Percentiles rank a stretch among this genome's conserved stretches.
Conservation (phyloP, 2,888 invertebrate species). For the Biston stratarius region DNA sequence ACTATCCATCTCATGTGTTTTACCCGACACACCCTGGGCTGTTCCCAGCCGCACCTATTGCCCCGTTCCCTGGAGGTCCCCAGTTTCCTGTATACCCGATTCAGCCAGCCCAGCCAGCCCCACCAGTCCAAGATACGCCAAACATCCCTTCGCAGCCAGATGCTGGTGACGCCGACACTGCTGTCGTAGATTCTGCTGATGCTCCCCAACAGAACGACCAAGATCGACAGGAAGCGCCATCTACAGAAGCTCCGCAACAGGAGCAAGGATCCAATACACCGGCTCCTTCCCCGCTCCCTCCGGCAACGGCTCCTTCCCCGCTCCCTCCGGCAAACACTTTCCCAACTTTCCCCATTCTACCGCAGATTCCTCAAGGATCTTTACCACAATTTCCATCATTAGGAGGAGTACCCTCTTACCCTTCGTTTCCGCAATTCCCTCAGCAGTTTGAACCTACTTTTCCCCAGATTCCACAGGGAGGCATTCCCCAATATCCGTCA, state of each 20-base stretch:
- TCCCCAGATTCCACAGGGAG: constrained; percentile 33
- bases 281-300: constrained; percentile 21
- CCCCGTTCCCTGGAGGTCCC: constrained; percentile 44
- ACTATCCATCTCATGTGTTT: constrained; percentile 60
- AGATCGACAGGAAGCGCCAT: constrained; percentile 49
- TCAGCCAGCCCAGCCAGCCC: constrained; percentile 13
- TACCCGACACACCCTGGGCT: constrained; percentile 57
- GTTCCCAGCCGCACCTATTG: constrained; percentile 49
- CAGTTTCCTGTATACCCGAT: neutral
- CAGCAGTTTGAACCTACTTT: constrained; percentile 41
- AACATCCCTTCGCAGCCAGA: constrained; percentile 51
- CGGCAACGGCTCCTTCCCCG: constrained; percentile 40
- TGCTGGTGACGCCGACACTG: constrained; percentile 68
- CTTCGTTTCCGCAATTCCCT: constrained; percentile 51
- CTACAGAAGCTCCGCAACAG: constrained; percentile 46
- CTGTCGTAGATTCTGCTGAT: constrained; percentile 77
- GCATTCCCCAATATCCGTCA: constrained; percentile 32
- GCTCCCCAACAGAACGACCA: constrained; percentile 43
- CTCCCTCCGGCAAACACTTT: constrained; percentile 46
- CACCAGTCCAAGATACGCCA: constrained; percentile 42
- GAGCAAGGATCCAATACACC: constrained; percentile 49
- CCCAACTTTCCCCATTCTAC: constrained; percentile 51
- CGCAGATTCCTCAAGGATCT: constrained; percentile 30
- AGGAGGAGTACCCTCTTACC: constrained; percentile 50
- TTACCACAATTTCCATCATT: constrained; percentile 48